Conservation (phyloP, 2,797 vertebrate species). For the Margarornis squamiger region DNA sequence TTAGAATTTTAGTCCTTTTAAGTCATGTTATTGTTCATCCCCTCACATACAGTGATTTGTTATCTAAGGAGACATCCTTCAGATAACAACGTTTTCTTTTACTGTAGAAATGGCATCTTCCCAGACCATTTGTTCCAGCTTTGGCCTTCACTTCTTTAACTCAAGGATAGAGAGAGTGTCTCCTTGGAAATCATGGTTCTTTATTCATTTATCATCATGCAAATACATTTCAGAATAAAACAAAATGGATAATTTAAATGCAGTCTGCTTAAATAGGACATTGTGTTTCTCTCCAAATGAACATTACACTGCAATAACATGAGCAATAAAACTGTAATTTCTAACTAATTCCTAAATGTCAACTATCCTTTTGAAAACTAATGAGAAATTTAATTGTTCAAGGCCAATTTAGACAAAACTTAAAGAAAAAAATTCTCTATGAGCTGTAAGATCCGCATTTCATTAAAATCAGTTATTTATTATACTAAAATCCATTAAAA, state of each 20-base stretch:
- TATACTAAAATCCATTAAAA: neutral
- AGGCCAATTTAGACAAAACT: neutral
- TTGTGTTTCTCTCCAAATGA: conserved; percentile 35
- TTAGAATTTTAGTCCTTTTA: neutral
- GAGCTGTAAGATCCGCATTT: neutral
- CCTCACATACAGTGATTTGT: neutral
- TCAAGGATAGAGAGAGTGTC: neutral
- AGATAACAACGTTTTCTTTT: neutral
- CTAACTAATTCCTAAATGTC: conserved; percentile 42
- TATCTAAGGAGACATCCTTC: neutral
- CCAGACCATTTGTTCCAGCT: neutral
- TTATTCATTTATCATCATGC: conserved; percentile 21
- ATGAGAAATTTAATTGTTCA: conserved; percentile 25
- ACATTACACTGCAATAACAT: neutral
- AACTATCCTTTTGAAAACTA: conserved; percentile 37
- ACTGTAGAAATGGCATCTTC: neutral
- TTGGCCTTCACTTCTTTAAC: neutral
- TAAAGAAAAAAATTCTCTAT: neutral
- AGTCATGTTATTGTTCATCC: neutral
- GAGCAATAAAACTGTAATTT: conserved; percentile 39
- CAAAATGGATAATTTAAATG: conserved; percentile 43
- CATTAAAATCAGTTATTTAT: neutral
- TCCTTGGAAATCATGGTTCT: conserved; percentile 9
- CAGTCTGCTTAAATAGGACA: neutral
- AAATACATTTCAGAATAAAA: conserved; percentile 39